Percentiles rank a stretch among this genome's conserved stretches.
Evolutionary conservation across 1,140 invertebrate genomes (phyloP).

Genomic region (Theocolax elegans): DNA sequence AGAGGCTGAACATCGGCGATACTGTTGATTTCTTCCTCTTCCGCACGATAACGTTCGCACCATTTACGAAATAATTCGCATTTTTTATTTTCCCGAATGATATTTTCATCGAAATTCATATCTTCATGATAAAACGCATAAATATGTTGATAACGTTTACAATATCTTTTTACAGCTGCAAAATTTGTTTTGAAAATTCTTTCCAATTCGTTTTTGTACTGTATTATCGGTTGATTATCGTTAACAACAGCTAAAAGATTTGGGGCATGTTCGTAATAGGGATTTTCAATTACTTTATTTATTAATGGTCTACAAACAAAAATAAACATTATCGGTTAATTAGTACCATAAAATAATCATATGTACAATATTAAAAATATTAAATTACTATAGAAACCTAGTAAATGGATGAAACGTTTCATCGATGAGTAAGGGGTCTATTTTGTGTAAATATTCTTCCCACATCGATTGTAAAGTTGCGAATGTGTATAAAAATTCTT

Average conservation of each 20-base stretch:
- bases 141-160: slow-evolving; percentile 75
- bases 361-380: too few species aligned
- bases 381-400: too few species aligned
- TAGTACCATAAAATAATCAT: too few species aligned
- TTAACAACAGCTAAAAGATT: slow-evolving; percentile 73
- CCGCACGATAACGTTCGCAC: slow-evolving; percentile 72
- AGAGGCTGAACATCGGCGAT: slow-evolving; percentile 72
- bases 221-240: slow-evolving; percentile 72
- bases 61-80: slow-evolving; percentile 69
- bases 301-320: slow-evolving; percentile 74
- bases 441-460: slow-evolving; percentile 69
- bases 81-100: slow-evolving; percentile 66
- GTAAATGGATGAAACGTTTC: slow-evolving; percentile 67
- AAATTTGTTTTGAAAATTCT: slow-evolving; percentile 72
- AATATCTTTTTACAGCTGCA: slow-evolving; percentile 72
- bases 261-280: slow-evolving; percentile 74
- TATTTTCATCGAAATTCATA: slow-evolving; percentile 70
- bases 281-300: slow-evolving; percentile 77
- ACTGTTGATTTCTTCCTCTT: slow-evolving; percentile 71
- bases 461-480: slow-evolving; percentile 70
- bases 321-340: slow-evolving; percentile 44
- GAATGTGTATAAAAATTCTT: slow-evolving; percentile 68
- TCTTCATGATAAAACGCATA: slow-evolving; percentile 78
- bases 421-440: slow-evolving; percentile 72
- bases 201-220: slow-evolving; percentile 68